Evolutionary conservation across 2,888 invertebrate genomes (phyloP), one percentile per base, ranked within the genome.

Genomic region (Drosophila infuscata): DNA sequence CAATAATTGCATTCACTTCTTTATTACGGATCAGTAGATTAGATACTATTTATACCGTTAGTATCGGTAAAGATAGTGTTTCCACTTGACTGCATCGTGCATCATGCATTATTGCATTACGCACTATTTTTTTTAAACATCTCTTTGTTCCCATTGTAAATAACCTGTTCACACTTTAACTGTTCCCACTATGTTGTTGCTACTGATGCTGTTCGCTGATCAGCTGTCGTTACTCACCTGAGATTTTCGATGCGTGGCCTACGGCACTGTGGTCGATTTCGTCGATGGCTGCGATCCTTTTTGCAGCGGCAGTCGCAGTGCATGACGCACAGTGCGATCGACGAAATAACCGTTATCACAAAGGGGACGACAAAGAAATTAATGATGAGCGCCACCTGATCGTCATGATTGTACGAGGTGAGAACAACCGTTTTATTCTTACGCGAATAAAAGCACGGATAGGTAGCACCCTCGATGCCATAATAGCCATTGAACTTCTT

Each of bases 381-480:
- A 81, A 97, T 96, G 89, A 97, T 97, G 81, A 96, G 95, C 72
- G 96, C 95, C 82, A 97, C 95, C 92, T 97, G 97, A 92, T 96
- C 96, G 80, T 96, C 96, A 76, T 96, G 95, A 92, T 97, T 96
- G 94, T 97, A 97, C 88, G 96, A 95, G 57, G 97, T 96, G 91
- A 98, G 94, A 76, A 97, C 97, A 83, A 98, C 96, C 72, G 96
- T 96, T 74, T 95, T 95, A 92, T 97, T 97, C 87, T 97, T 96
- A 88, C 96, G 94, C 93, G 97, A 97, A 93, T 97, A 97, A 93
- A 96, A 97, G 92, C 98, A 98, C 53, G 97, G 97, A 93, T 97
- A 98, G 74, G 95, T 95, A 88, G 96, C 96, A 70, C 96, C 95
- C 82, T 95, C 94, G 89, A 94, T 95, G 43, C 97, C 97, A 91